Conservation (phyloP, 2,113 vertebrate species). For the Symphodus melops region DNA sequence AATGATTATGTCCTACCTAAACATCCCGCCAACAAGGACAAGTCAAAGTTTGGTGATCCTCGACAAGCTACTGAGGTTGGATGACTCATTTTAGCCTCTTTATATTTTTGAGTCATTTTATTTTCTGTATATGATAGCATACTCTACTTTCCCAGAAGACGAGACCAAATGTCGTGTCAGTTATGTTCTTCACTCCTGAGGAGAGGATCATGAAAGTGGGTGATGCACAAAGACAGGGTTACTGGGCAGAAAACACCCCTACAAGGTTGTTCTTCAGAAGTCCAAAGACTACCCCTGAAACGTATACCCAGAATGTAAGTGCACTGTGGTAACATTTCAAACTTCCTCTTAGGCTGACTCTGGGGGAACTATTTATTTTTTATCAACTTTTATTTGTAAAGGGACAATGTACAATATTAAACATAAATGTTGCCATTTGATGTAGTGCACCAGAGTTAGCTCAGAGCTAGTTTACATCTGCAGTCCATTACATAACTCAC, state of each 20-base stretch:
- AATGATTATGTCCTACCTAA: slow-evolving; percentile 56
- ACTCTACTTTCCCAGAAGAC: not conserved
- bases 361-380: slow-evolving; percentile 1
- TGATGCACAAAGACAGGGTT: slow-evolving; percentile 71
- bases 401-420: too few species aligned
- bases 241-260: slow-evolving; percentile 66
- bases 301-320: slow-evolving; percentile 67
- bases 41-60: not conserved
- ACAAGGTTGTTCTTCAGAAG: slow-evolving; percentile 73
- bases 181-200: slow-evolving; percentile 63
- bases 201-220: slow-evolving; percentile 65
- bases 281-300: slow-evolving; percentile 60
- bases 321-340: not conserved
- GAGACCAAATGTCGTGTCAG: too few species aligned
- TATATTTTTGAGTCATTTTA: not conserved
- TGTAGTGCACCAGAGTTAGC: too few species aligned
- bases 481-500: slow-evolving; percentile 1
- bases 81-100: not conserved
- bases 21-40: not conserved
- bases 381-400: too few species aligned
- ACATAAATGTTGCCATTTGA: too few species aligned
- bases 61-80: slow-evolving; percentile 47
- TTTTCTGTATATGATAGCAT: not conserved
- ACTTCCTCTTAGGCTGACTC: not conserved
- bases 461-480: too few species aligned